phyloP scores from a whole-genome alignment of 2,113 vertebrate species.

The Malurus melanocephalus region DNA sequence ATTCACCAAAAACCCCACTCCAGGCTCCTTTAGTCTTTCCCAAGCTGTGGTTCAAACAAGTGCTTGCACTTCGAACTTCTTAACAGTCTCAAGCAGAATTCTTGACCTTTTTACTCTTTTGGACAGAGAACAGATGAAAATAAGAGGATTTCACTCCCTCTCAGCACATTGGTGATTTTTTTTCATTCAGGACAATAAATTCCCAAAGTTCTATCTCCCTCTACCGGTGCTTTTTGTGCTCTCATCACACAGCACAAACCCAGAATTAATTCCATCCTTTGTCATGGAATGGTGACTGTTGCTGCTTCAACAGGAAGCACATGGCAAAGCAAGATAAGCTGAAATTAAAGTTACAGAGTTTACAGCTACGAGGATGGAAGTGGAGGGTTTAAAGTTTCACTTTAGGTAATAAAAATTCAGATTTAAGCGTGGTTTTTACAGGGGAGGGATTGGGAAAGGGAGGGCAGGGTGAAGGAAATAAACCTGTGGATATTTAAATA shows the following conservation, averaged over 20 bases:
- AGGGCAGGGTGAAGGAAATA: neutral
- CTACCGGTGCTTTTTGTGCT: neutral
- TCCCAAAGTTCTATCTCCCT: constrained; percentile 6
- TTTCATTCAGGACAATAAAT: accelerated
- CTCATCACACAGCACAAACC: neutral
- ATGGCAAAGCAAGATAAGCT: neutral
- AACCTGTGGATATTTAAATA: accelerated
- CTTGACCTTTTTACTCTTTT: accelerated
- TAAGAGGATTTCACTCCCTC: neutral
- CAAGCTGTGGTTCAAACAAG: accelerated
- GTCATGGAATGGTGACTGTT: neutral
- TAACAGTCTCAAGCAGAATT: neutral
- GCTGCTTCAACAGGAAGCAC: constrained; percentile 3
- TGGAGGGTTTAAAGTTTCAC: neutral
- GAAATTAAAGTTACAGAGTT: neutral
- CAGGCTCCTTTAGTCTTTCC: neutral
- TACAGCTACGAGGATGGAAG: neutral
- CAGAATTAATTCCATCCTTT: accelerated
- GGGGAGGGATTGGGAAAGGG: neutral
- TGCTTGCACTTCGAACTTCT: neutral
- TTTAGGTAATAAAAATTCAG: neutral
- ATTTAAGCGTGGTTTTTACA: neutral
- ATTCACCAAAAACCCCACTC: neutral
- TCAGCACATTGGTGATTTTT: accelerated
- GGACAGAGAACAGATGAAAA: neutral